These are phyloP conservation scores for Dicrostonyx torquatus DNA, from an alignment of 2,797 vertebrate genomes.

Conservation along the genomic window DNA sequence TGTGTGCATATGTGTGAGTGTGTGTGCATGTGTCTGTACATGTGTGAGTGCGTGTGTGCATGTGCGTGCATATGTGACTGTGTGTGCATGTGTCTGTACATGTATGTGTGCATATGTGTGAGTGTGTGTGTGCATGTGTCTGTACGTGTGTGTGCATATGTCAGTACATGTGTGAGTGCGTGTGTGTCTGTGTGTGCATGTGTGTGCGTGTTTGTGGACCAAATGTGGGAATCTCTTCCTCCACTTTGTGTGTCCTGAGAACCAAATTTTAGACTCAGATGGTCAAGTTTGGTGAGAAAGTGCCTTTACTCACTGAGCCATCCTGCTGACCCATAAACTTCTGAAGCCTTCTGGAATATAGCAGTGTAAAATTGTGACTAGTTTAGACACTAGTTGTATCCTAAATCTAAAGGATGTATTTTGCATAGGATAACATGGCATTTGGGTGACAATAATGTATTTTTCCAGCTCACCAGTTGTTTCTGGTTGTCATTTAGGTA, in stretches of 20 bases:
- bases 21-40: neutral
- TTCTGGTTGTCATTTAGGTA: constrained; percentile 31
- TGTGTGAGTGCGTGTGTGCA: neutral
- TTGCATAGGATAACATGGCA: neutral
- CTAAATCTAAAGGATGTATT: neutral
- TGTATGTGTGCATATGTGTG: too few relatives aligned
- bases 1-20: too few relatives aligned
- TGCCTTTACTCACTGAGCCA: neutral
- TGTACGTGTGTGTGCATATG: too few relatives aligned
- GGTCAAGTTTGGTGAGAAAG: neutral
- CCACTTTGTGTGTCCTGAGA: neutral
- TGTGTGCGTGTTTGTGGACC: too few relatives aligned
- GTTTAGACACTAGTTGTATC: neutral
- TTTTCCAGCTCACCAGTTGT: neutral
- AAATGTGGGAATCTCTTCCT: too few relatives aligned
- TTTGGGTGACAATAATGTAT: neutral
- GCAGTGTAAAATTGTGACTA: neutral
- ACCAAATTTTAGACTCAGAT: neutral
- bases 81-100: too few relatives aligned
- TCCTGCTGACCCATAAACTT: neutral
- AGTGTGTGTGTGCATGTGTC: too few relatives aligned
- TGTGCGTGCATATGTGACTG: too few relatives aligned
- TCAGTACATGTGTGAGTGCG: too few relatives aligned
- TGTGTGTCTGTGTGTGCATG: too few relatives aligned
- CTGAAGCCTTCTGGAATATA: neutral